Base-by-base conservation (phyloP, 1,140 invertebrate genomes). In the Paramacrobiotus metropolitanus region DNA sequence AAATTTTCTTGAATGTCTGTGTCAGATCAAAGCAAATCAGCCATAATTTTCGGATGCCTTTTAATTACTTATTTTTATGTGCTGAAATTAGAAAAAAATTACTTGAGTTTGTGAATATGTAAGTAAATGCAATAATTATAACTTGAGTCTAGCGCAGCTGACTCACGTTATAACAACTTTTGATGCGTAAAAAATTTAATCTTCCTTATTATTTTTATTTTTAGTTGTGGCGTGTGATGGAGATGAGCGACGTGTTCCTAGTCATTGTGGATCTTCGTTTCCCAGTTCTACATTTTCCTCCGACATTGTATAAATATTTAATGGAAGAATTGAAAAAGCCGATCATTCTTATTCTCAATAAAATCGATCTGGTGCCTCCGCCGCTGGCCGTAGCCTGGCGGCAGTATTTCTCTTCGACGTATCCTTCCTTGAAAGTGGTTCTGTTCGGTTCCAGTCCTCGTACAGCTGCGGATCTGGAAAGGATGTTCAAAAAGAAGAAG, bases 321-420 rank as follows among this genome's bases (percentile, higher is more conserved):
- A 80, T 80, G 1, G 75, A 82, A 2, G 76, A 79, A 18, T 71
- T 88, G 24, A 79, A 82, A 2, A 90, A 90, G 71, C 77, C 83
- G 31, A 82, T 92, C 70, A 85, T 95, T 64, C 68, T 94, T 30
- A 80, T 94, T 1, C 74, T 94, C 18, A 94, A 95, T 69, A 96
- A 96, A 76, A 82, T 92, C 55, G 91, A 95, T 75, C 72, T 95
- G 62, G 84, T 83, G 15, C 82, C 86, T 21, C 76, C 87, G 1
- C 68, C 80, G 1, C 73, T 90, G 31, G 86, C 90, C 21, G 77
- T 86, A 0, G 89, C 88, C 0, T 95, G 90, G 90, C 82, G 83
- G 68, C 70, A 84, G 59, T 91, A 89, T 70, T 84, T 94, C 59
- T 71, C 75, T 3, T 65, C 70, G 0, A 77, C 77, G 28, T 93